phyloP scores from a whole-genome alignment of 1,140 invertebrate genomes.

The Macrobrachium nipponense region DNA sequence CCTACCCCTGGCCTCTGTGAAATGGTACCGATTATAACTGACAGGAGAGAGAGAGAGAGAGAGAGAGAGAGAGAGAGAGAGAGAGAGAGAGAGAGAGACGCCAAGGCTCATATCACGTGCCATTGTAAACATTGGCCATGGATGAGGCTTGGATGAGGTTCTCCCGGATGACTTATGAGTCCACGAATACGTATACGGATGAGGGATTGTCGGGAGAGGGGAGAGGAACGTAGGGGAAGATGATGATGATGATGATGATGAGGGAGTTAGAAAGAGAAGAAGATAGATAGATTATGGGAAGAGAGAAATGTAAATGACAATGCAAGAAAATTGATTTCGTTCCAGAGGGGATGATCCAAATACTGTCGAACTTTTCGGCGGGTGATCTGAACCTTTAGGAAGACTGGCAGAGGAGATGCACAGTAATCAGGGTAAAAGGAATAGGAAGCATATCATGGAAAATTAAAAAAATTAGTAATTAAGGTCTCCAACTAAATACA shows the following conservation, averaged over 20 bases:
- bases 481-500: too few relatives aligned
- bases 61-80: background rate
- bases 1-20: background rate
- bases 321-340: background rate
- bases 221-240: background rate
- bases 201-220: background rate
- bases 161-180: background rate
- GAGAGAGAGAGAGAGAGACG: background rate
- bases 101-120: too few relatives aligned
- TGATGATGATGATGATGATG: conserved; percentile 4
- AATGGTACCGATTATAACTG: conserved; percentile 36
- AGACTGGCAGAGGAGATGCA: too few relatives aligned
- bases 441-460: too few relatives aligned
- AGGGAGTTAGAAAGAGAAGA: background rate
- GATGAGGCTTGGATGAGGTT: background rate
- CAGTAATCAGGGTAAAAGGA: too few relatives aligned
- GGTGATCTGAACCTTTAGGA: too few relatives aligned
- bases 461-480: too few relatives aligned
- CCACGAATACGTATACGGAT: background rate
- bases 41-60: conserved; percentile 21
- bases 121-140: background rate
- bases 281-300: background rate
- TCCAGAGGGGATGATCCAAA: background rate
- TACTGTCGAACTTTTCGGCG: too few relatives aligned
- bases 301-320: background rate